phyloP scores from a whole-genome alignment of 1,140 invertebrate species.

The Leguminivora glycinivorella region DNA sequence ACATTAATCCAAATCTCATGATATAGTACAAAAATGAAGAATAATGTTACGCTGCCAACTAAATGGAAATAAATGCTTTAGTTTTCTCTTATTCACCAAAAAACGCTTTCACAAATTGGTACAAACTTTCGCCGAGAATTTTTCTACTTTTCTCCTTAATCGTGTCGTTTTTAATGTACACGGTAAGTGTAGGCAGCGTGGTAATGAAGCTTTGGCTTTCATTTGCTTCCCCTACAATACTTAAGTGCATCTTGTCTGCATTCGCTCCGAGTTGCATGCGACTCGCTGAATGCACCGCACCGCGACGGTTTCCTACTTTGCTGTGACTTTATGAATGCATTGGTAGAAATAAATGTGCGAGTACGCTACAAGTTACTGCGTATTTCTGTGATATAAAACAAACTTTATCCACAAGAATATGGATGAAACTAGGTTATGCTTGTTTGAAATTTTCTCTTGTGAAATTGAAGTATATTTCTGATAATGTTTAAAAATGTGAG shows the following conservation, averaged over 20 bases:
- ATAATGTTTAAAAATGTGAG: background rate
- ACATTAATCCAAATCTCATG: too few species aligned
- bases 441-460: background rate
- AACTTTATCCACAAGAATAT: background rate
- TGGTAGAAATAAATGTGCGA: constrained; percentile 11
- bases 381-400: background rate
- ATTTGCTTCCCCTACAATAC: background rate
- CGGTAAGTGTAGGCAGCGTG: background rate
- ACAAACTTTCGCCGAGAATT: background rate
- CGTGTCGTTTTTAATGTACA: background rate
- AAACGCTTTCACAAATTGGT: too few species aligned
- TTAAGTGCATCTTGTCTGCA: background rate
- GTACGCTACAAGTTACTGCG: background rate
- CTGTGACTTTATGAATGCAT: background rate
- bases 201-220: constrained; percentile 1
- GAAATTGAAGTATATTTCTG: background rate
- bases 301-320: background rate
- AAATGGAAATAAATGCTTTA: too few species aligned
- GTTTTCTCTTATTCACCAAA: too few species aligned
- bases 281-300: constrained; percentile 4
- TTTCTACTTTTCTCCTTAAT: background rate
- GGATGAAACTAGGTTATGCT: background rate
- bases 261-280: background rate
- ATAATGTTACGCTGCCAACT: too few species aligned
- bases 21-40: too few species aligned